Evolutionary conservation across 2,113 vertebrate species (phyloP), one percentile per base, ranked within the genome.

Genomic region (Sitta europaea): DNA sequence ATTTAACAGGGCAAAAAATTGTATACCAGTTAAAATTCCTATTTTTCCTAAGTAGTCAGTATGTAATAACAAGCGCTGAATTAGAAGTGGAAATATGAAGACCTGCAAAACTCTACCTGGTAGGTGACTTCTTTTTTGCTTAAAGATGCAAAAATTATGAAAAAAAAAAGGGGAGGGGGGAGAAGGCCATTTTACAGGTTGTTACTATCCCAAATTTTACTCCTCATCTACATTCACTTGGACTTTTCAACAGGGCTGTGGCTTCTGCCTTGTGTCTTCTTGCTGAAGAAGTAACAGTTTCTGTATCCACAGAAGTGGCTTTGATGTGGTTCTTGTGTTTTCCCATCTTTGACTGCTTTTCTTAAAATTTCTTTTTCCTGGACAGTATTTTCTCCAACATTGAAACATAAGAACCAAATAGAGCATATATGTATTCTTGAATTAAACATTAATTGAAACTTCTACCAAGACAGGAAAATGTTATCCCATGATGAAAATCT

Each of bases 111-210:
- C 9, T 62, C 24, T 62, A 19, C 10, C 5, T 90, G 25, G 10
- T 8, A 45, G n/a, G 10, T n/a, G 6, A 48, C 50, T 57, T 42
- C 3, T 8, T 62, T 84, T 87, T 72, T 77, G 6, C 43, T 42
- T 80, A 33, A 47, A 9, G 15, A 63, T 53, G 9, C 19, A 53
- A 62, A 65, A 43, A 70, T 19, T 6, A 51, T 53, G 22, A 58
- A 29, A 7, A 43, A 38, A 55, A 4, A 6, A 3, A 2, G 0
- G 0, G 2, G 5, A 5, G 2, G 6, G 13, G 28, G 53, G 12
- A 8, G 20, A 33, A 29, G 17, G 1, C 8, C 23, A 72, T 33
- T 83, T 68, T 72, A 5, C 10, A 66, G 22, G n/a, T 29, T 38
- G 3, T 42, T 67, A 65, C 6, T 22, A 48, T 61, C 21, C 20